These are phyloP conservation scores for Hydraecia micacea DNA, from an alignment of 2,888 invertebrate species.

Conservation along the genomic window DNA sequence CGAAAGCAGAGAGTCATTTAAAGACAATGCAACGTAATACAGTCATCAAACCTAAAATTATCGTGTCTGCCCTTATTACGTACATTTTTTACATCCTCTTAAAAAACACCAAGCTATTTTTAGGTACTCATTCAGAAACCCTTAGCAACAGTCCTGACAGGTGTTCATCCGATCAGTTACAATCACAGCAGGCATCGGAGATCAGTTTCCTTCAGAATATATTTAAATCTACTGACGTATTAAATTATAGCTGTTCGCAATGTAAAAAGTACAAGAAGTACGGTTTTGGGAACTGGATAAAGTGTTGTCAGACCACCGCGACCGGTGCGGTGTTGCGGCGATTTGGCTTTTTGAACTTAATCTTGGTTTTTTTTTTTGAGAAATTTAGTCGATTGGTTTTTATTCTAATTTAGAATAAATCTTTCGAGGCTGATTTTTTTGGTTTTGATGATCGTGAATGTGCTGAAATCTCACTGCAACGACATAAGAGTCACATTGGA, in stretches of 20 bases:
- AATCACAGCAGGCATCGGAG: slow-evolving; percentile 45
- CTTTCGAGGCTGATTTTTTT: no score
- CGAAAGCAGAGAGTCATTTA: neutral
- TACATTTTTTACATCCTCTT: neutral
- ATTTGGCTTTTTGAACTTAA: neutral
- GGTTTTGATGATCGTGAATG: no score
- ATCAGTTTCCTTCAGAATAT: slow-evolving; percentile 34
- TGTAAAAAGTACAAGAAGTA: slow-evolving; percentile 58
- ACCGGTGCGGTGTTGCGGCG: neutral
- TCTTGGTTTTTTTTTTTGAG: neutral
- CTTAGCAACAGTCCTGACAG: slow-evolving; percentile 31
- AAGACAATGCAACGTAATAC: no score
- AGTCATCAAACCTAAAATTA: neutral
- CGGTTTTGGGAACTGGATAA: slow-evolving; percentile 52
- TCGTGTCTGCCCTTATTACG: no score
- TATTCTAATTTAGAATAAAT: no score
- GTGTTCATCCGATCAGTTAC: slow-evolving; percentile 18
- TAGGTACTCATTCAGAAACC: slow-evolving; percentile 4
- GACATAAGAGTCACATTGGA: neutral
- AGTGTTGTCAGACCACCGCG: slow-evolving; percentile 11
- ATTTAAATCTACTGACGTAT: slow-evolving; percentile 27
- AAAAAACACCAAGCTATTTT: slow-evolving; percentile 4
- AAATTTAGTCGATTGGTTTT: neutral
- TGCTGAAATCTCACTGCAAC: neutral
- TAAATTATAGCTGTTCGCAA: slow-evolving; percentile 48